Evolutionary conservation across 1,140 invertebrate species (phyloP), one percentile per base, ranked within the genome.

Genomic region (Panagrolaimus sp.): DNA sequence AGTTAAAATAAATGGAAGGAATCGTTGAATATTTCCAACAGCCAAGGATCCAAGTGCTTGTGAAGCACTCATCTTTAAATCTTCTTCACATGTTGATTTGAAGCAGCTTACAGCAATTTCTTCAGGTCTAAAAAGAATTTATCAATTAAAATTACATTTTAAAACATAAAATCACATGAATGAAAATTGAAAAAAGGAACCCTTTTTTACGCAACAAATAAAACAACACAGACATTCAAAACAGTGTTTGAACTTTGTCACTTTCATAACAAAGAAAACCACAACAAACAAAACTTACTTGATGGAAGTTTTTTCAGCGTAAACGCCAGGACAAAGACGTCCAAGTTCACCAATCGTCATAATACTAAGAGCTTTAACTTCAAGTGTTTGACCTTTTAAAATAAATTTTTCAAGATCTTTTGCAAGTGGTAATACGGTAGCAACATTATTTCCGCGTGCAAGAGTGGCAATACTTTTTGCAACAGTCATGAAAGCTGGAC

Each of bases 291-390:
- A 88, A n/a, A 86, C 85, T 43, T 86, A 85, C 58, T 88, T 70
- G 44, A 88, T 84, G 84, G 44, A 76, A 74, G 66, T 83, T 12
- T 26, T 14, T 28, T 48, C 45, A 38, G 75, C 43, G 46, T 44
- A 68, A 26, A 63, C 73, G 2, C 21, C 55, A 28, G 74, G 83
- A 77, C 62, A 85, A 81, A 63, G 83, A 77, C 92, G 87, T 6
- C 95, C 95, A 75, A 98, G 95, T 88, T 98, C 95, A 12, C 94
- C 96, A 76, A 98, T 90, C 12, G 94, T 91, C 7, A 97, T 85
- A 24, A 98, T 85, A 62, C 92, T 90, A 86, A 98, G 96, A 73
- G 96, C 90, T 69, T 48, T 63, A 72, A 94, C 89, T 1, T 90
- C 58, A 24, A 79, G 77, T 3, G 46, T 67, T 17, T 65, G 89